Base-by-base conservation (phyloP, 2,797 vertebrate genomes). In the Gallirallus australis region DNA sequence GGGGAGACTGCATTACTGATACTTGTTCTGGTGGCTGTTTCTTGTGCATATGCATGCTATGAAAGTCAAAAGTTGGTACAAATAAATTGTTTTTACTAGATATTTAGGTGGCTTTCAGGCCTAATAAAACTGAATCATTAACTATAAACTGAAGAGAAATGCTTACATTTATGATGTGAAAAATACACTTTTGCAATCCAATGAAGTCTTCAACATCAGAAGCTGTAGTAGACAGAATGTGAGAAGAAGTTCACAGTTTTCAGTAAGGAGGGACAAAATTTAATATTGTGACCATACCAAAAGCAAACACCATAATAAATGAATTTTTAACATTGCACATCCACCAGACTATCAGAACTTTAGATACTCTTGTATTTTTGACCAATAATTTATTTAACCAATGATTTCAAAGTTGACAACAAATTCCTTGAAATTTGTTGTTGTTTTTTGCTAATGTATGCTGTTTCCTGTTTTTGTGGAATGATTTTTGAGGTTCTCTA, bases 81-180 rank as follows among this genome's bases (percentile, higher is more conserved):
- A 85, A 83, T 81, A 89, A 68, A 63, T 85, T 45, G 35, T 68
- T 93, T 96, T 96, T 92, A 86, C 65, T 89, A 52, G 57, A 70
- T 95, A 79, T 24, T 86, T 91, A 70, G 37, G 69, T 94, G 82
- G 25, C 42, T 92, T 94, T 93, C 89, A 94, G 88, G 59, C 63
- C 52, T 89, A 70, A 68, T 93, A 70, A 95, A 97, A 71, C 39
- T 60, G 93, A 96, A 88, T 82, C 30, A 75, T 86, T 93, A 93
- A 61, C 78, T 86, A 37, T 83, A 90, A 96, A 84, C 56, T 37
- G 31, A 82, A 95, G 45, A 86, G 71, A 95, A 96, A 85, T 47
- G 24, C 59, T 88, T 90, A 37, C 33, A 31, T 93, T 93, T 92
- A 54, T 31, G 7, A 71, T 50, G 42, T 93, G 72, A 83, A 93